phyloP scores from a whole-genome alignment of 2,888 invertebrate genomes.

The Vesta saturnalis region DNA sequence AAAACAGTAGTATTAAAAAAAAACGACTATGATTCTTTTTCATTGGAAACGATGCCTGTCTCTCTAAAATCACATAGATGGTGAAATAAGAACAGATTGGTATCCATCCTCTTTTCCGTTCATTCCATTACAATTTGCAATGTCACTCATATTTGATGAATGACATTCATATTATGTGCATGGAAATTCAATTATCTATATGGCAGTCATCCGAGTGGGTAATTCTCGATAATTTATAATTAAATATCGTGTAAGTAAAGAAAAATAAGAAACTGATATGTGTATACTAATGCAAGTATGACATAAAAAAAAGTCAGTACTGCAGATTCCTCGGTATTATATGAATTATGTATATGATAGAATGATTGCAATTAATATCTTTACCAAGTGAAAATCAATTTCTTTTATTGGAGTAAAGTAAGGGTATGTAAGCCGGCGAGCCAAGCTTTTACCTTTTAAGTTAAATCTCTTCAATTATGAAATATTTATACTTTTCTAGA shows the following conservation, averaged over 20 bases:
- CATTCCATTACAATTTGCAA: slow-evolving; percentile 19
- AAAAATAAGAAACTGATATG: neutral
- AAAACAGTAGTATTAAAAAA: slow-evolving; percentile 5
- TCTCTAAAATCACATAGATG: slow-evolving; percentile 1
- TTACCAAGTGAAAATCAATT: slow-evolving; percentile 9
- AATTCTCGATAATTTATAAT: slow-evolving; percentile 13
- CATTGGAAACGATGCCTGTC: neutral
- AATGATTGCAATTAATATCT: neutral
- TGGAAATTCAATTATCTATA: slow-evolving; percentile 13
- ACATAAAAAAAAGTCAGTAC: neutral
- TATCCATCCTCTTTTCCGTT: slow-evolving; percentile 24
- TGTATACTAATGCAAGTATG: neutral
- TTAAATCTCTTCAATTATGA: slow-evolving; percentile 10
- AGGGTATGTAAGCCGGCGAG: neutral
- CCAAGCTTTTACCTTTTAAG: slow-evolving; percentile 12
- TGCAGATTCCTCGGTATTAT: neutral
- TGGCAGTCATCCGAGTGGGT: slow-evolving; percentile 10
- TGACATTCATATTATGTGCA: slow-evolving; percentile 18
- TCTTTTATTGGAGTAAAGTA: neutral
- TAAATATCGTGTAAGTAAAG: neutral
- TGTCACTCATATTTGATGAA: slow-evolving; percentile 14
- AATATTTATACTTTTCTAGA: slow-evolving; percentile 8
- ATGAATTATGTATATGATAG: slow-evolving; percentile 3
- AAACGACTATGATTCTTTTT: neutral
- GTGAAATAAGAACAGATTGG: slow-evolving; percentile 17